Conservation (phyloP, 1,140 invertebrate species). For the Dreissena rostriformis region DNA sequence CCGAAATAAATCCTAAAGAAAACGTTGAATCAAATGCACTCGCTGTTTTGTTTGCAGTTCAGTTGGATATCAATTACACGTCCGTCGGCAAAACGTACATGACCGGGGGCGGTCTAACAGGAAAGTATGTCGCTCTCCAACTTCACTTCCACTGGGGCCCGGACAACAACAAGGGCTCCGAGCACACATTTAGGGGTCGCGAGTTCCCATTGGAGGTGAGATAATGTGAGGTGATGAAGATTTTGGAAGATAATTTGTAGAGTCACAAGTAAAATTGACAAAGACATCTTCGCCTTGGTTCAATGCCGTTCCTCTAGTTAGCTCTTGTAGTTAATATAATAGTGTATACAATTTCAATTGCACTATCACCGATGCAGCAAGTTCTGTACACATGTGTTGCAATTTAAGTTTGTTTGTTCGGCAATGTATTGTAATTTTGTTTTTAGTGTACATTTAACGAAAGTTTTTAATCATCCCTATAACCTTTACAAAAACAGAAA, state of each 20-base stretch:
- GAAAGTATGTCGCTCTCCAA: conserved; percentile 72
- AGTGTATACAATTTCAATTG: too few species aligned
- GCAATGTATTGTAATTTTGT: too few species aligned
- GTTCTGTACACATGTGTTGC: too few species aligned
- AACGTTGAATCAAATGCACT: neutral
- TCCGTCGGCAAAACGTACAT: conserved; percentile 61
- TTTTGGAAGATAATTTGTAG: neutral
- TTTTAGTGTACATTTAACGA: too few species aligned
- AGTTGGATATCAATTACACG: conserved; percentile 57
- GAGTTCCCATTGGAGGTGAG: conserved; percentile 75
- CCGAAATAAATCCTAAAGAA: neutral
- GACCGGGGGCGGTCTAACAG: conserved; percentile 70
- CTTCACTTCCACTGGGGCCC: conserved; percentile 80
- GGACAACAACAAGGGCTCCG: conserved; percentile 71
- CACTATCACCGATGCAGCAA: too few species aligned
- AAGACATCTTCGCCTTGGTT: neutral
- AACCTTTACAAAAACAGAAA: too few species aligned
- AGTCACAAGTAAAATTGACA: neutral
- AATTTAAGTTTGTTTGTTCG: too few species aligned
- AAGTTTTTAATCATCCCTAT: too few species aligned
- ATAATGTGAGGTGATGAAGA: neutral
- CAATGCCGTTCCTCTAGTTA: neutral
- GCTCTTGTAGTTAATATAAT: too few species aligned
- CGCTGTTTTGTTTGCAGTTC: conserved; percentile 61
- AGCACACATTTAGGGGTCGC: conserved; percentile 73